Percentiles rank a stretch among this genome's conserved stretches.
These are phyloP conservation scores for Cantharis rufa DNA, from an alignment of 2,888 invertebrate species.

Conservation along the genomic window DNA sequence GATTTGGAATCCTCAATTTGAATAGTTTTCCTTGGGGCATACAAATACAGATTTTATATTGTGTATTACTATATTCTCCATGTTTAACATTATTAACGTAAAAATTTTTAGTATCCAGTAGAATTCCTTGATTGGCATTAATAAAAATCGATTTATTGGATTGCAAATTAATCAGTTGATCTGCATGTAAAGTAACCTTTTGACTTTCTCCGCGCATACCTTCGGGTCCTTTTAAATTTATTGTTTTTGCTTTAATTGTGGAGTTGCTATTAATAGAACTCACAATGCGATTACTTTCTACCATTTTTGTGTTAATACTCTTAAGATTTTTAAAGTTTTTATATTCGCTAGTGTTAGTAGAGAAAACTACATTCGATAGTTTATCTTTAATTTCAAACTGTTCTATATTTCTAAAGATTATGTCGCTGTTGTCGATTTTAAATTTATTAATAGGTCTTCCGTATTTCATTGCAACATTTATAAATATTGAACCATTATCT, in stretches of 20 bases:
- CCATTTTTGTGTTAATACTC: conserved; percentile 66
- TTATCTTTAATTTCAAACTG: conserved; percentile 73
- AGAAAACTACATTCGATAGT: conserved; percentile 66
- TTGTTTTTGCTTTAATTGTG: conserved; percentile 64
- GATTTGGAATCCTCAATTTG: conserved; percentile 71
- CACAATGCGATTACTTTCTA: conserved; percentile 72
- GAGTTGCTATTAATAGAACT: conserved; percentile 74
- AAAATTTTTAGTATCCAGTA: conserved; percentile 71
- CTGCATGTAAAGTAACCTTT: conserved; percentile 73
- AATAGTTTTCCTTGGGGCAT: conserved; percentile 88
- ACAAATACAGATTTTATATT: conserved; percentile 88
- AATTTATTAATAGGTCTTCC: conserved; percentile 56
- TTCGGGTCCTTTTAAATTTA: conserved; percentile 74
- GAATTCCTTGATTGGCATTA: conserved; percentile 71
- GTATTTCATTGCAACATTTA: conserved; percentile 50
- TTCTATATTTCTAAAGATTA: conserved; percentile 69
- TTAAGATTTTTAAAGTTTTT: conserved; percentile 71
- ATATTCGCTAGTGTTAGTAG: conserved; percentile 74
- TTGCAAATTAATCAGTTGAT: conserved; percentile 77
- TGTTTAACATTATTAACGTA: conserved; percentile 65
- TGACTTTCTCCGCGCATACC: conserved; percentile 72
- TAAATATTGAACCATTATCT: conserved; percentile 50
- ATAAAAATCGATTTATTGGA: conserved; percentile 77
- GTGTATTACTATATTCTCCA: conserved; percentile 54
- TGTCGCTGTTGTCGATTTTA: conserved; percentile 68